Evolutionary conservation across 1,140 invertebrate genomes (phyloP), one percentile per base, ranked within the genome.

Genomic region (Leptinotarsa undecemlineata): DNA sequence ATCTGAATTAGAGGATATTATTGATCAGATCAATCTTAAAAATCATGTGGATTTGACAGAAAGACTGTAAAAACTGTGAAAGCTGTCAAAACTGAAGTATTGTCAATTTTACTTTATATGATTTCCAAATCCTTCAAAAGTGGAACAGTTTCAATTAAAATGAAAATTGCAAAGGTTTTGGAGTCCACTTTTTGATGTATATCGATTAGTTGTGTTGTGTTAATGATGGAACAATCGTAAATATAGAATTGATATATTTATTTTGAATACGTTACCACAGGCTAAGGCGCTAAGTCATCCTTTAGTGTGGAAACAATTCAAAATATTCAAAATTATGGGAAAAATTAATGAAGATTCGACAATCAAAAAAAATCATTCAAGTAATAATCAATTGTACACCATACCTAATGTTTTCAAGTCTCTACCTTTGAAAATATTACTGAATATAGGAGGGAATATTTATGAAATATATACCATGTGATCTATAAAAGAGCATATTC

Each of bases 261-360:
- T 57, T n/a, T 69, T 51, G n/a, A 75, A 64, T 80, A 82, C 23
- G 79, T 63, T 71, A 75, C 62, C 20, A 71, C 74, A 71, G 66
- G 23, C 68, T 69, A 69, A 69, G 47, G 68, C 15, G 23, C 23
- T 23, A 23, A 23, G 23, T 23, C 23, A 42, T 69, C 3, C 3
- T 48, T 69, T 33, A 51, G 48, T 75, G 42, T 74, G 33, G 64
- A 17, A 71, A 66, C 70, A 69, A 61, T 71, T 60, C 62, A 42
- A 75, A 64, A 71, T 60, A 71, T 42, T 23, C 64, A 75, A 57
- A 75, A 61, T 48, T 51, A 75, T 20, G 48, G 70, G 74, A 57
- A 71, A 75, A 62, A 75, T 71, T 51, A 72, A 72, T 71, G 51
- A 71, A 75, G 68, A 48, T 48, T 71, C 67, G 57, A 64, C 67